A percentile compares a stretch with the other conserved stretches of the same genome.
These are phyloP conservation scores for Eilema sororculum DNA, from an alignment of 2,888 invertebrate species.

Conservation along the genomic window DNA sequence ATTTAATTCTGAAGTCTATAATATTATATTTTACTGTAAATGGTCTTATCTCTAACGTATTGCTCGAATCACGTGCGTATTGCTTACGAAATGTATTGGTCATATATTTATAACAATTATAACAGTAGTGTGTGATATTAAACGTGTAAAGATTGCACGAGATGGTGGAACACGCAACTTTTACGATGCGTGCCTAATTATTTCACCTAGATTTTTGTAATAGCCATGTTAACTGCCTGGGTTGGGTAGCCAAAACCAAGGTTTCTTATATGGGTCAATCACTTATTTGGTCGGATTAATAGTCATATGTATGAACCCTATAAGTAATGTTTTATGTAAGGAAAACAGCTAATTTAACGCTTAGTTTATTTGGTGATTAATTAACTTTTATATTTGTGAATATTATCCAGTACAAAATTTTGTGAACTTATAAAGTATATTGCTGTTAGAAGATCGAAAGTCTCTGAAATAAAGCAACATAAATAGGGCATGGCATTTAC, in stretches of 20 bases:
- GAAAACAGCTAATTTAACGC: neutral
- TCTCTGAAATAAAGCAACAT: too few species aligned
- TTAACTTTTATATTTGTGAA: neutral
- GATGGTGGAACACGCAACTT: conserved; percentile 50
- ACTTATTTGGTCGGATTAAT: conserved; percentile 7
- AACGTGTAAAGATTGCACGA: conserved; percentile 59
- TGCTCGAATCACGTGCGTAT: neutral
- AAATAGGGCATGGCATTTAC: neutral
- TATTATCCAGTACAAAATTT: neutral
- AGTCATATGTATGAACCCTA: neutral
- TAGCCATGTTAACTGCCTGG: conserved; percentile 16
- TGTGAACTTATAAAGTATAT: too few species aligned
- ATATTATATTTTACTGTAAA: neutral
- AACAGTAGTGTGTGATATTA: conserved; percentile 59
- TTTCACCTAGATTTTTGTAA: conserved; percentile 51
- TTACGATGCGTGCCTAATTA: conserved; percentile 42
- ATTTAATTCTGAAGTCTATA: too few species aligned
- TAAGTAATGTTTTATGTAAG: neutral
- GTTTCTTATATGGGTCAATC: conserved; percentile 20
- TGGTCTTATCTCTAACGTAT: neutral
- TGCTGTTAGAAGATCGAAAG: too few species aligned
- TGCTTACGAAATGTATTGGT: neutral
- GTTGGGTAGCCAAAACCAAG: conserved; percentile 21
- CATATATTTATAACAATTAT: conserved; percentile 45
- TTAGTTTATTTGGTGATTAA: neutral